Evolutionary conservation across 2,797 vertebrate genomes (phyloP).

Genomic region (Syngnathus acus): DNA sequence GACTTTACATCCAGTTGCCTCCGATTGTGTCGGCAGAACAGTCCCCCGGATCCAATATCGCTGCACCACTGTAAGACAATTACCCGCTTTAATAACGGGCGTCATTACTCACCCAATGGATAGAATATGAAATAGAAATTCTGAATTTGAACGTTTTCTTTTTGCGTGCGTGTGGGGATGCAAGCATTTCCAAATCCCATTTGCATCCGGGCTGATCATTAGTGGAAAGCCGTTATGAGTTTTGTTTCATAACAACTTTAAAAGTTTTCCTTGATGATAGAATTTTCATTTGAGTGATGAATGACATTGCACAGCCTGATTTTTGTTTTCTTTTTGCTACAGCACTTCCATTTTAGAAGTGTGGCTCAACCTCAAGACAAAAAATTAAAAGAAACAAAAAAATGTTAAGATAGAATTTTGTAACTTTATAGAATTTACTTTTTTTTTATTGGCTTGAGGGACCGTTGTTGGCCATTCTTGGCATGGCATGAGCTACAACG

Average conservation of each 20-base stretch:
- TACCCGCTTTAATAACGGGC: slow-evolving; percentile 65
- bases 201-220: slow-evolving; percentile 46
- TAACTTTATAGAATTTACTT: slow-evolving; percentile 7
- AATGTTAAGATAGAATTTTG: slow-evolving; percentile 31
- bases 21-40: slow-evolving; percentile 49
- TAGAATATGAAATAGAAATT: slow-evolving; percentile 62
- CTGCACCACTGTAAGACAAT: slow-evolving; percentile 61
- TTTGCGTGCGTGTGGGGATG: slow-evolving; percentile 13
- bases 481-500: slow-evolving; percentile 34
- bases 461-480: slow-evolving; percentile 47
- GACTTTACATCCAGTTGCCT: slow-evolving; percentile 65
- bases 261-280: slow-evolving; percentile 40
- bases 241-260: slow-evolving; percentile 50
- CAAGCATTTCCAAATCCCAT: slow-evolving; percentile 45
- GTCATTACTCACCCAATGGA: slow-evolving; percentile 59
- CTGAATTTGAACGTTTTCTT: slow-evolving; percentile 16
- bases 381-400: slow-evolving; percentile 23
- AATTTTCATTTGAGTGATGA: slow-evolving; percentile 32
- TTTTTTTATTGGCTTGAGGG: slow-evolving; percentile 29
- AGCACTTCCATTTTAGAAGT: slow-evolving; percentile 13
- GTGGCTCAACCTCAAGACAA: slow-evolving; percentile 13
- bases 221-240: slow-evolving; percentile 45
- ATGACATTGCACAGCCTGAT: slow-evolving; percentile 27
- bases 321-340: slow-evolving; percentile 17
- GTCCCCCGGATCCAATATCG: slow-evolving; percentile 62